Evolutionary conservation across 2,888 invertebrate species (phyloP), one percentile per base, ranked within the genome.

Genomic region (Steinernema carpocapsae): DNA sequence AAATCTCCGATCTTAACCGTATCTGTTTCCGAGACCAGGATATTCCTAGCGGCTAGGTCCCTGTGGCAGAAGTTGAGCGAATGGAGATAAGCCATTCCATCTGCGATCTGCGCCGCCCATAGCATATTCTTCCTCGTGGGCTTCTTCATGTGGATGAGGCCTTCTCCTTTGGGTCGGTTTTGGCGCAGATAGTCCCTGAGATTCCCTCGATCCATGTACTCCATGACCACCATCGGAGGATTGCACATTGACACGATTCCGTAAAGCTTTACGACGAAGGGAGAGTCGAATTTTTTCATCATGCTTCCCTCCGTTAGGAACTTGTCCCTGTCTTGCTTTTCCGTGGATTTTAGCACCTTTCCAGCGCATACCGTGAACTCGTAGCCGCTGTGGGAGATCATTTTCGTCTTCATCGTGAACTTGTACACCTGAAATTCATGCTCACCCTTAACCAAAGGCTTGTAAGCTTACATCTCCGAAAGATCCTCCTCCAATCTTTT

Each of bases 81-180:
- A 73, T 95, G 92, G 80, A 99, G 91, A 89, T 97, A 99, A 1
- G 95, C 94, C 97, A 99, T 99, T 75, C 97, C 99, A 88, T 99
- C 99, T 26, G 96, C 95, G 86, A 99, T 96, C 90, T 97, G 90
- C 14, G 89, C 88, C 1, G 90, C 89, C 90, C 90, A 90, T 78
- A 89, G 88, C 72, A 89, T 83, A 52, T 89, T 88, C 78, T 89
- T 87, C 72, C 85, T 85, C 46, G 89, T 77, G 7, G 88, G 87
- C 1, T 90, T 90, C 24, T 89, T 88, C n/a, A 78, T 77, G 17
- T 82, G 75, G 1, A 74, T 77, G 71, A 81, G 82, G 71, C 82
- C 82, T 51, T 86, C 84, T 14, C 77, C 79, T 26, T 78, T 82
- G 0, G 87, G 86, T 37, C 87, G 76, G 22, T 81, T 77, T 0